Evolutionary conservation across 2,113 vertebrate species (phyloP).

Genomic region (Siniperca chuatsi): DNA sequence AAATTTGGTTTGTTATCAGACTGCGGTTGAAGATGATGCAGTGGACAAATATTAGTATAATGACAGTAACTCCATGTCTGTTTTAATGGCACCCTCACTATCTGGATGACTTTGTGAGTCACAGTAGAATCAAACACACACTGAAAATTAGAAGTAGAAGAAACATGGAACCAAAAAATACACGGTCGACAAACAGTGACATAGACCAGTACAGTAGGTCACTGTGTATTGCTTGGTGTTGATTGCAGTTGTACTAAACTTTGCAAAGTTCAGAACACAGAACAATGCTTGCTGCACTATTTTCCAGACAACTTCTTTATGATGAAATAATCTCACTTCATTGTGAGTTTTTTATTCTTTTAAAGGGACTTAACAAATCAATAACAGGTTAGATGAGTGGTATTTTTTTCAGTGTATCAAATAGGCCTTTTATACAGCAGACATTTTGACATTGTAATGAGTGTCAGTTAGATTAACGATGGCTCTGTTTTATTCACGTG

Average conservation of each 20-base stretch:
- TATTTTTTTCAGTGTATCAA: background rate
- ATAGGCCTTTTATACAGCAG: background rate
- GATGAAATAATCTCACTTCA: background rate
- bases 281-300: background rate
- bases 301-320: no score
- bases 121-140: background rate
- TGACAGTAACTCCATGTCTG: conserved; percentile 10
- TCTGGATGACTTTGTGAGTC: background rate
- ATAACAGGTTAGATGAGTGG: background rate
- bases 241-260: background rate
- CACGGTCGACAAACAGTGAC: background rate
- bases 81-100: background rate
- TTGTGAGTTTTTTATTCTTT: background rate
- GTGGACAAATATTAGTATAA: background rate
- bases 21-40: background rate
- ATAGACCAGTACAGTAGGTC: background rate
- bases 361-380: background rate
- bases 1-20: conserved; percentile 12
- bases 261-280: background rate
- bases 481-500: background rate
- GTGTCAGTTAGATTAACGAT: background rate
- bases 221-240: background rate
- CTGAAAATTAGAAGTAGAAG: background rate
- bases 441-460: background rate
- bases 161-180: background rate